Evolutionary conservation across 2,797 vertebrate species (phyloP), one percentile per base, ranked within the genome.

Genomic region (Mormyrus proboscirostris): DNA sequence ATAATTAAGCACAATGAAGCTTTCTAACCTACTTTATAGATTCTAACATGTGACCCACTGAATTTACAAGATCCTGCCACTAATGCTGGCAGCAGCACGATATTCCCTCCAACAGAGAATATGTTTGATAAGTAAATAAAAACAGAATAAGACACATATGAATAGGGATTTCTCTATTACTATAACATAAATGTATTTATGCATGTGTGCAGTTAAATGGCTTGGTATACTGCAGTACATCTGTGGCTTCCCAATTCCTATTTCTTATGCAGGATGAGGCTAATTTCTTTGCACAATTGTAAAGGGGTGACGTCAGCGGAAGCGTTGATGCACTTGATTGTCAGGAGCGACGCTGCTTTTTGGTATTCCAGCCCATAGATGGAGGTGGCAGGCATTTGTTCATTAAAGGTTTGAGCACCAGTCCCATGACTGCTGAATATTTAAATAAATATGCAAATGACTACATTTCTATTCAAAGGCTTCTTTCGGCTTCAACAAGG

Each of bases 391-490:
- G 93, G 91, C 91, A 92, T 93, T 94, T 94, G 91, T 93, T 94
- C 91, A 92, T 93, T 93, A 92, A 79, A 19, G 90, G 59, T 88
- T 94, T 90, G 65, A 90, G 92, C 92, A 92, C 89, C 55, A 51
- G 89, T 95, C 92, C 94, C 92, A 91, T 57, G 92, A 92, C 90
- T 92, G 92, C 49, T 10, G 90, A 53, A 49, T 90, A 91, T 93
- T 95, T 93, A 94, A 95, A 95, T 94, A 94, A 95, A 92, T 94
- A 95, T 94, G 94, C 91, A 96, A 95, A 95, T 95, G 88, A 93
- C 85, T 93, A 90, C 88, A 94, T 91, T 92, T 92, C 91, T 93
- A 94, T 94, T 95, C 93, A 94, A 92, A 94, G 94, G 90, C 62
- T 94, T 92, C 91, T 93, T 95, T 90, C 91, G 90, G 94, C 90